These are phyloP conservation scores for Tenrec ecaudatus DNA, from an alignment of 2,113 vertebrate genomes.

Conservation along the genomic window DNA sequence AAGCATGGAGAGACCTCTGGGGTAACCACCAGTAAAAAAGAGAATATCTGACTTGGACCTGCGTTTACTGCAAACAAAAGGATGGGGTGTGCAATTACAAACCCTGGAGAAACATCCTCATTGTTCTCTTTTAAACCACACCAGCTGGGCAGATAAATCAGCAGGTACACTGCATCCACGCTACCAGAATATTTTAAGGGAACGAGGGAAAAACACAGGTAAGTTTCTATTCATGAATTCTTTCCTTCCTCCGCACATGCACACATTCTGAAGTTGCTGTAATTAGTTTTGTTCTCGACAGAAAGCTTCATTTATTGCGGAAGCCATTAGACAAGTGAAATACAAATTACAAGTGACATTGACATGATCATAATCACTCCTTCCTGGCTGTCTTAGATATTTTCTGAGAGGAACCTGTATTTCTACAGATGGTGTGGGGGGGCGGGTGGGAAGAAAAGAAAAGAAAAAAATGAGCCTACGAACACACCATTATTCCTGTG, in stretches of 20 bases:
- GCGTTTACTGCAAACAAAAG: slow-evolving; percentile 73
- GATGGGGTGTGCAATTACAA: slow-evolving; percentile 71
- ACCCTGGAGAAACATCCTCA: slow-evolving; percentile 76
- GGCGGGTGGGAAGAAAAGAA: slow-evolving; percentile 64
- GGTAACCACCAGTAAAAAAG: slow-evolving; percentile 21
- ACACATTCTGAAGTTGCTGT: slow-evolving; percentile 80
- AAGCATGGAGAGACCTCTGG: slow-evolving; percentile 43
- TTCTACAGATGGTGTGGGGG: slow-evolving; percentile 87
- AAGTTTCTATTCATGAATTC: slow-evolving; percentile 78
- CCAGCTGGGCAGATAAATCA: slow-evolving; percentile 84
- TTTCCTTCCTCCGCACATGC: neutral
- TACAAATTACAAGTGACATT: slow-evolving; percentile 89
- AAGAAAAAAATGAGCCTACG: slow-evolving; percentile 75
- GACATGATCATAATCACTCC: slow-evolving; percentile 88
- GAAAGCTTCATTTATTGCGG: slow-evolving; percentile 83
- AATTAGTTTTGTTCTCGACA: slow-evolving; percentile 87
- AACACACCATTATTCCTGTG: slow-evolving; percentile 87
- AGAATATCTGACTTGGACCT: slow-evolving; percentile 68
- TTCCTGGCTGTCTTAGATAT: slow-evolving; percentile 84
- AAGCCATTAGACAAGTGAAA: slow-evolving; percentile 88
- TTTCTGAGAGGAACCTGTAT: slow-evolving; percentile 85
- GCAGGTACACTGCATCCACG: slow-evolving; percentile 75
- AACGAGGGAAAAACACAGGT: slow-evolving; percentile 80
- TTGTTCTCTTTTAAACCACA: slow-evolving; percentile 82
- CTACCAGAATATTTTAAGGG: slow-evolving; percentile 82